Percentiles rank a stretch among this genome's conserved stretches.
Conservation (phyloP, 1,140 invertebrate species). For the Aphidius ervi region DNA sequence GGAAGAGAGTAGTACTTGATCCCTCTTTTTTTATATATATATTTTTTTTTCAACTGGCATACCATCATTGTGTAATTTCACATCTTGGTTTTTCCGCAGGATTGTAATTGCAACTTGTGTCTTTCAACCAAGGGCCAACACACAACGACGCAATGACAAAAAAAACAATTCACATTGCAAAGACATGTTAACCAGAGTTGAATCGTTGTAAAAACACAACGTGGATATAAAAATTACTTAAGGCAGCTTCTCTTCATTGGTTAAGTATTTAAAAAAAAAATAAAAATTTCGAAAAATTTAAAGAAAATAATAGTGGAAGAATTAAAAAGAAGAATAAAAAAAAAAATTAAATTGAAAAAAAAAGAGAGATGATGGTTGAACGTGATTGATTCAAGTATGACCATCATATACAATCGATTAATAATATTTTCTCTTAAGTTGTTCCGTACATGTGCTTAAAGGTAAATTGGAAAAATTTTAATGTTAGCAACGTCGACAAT, state of each 20-base stretch:
- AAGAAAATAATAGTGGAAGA: neutral
- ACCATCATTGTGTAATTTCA: slow-evolving; percentile 31
- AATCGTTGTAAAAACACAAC: too few species aligned
- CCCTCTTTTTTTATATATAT: too few species aligned
- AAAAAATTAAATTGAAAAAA: neutral
- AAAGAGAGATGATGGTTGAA: neutral
- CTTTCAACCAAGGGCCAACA: neutral
- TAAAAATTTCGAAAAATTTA: slow-evolving; percentile 1
- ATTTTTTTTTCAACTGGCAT: slow-evolving; percentile 24
- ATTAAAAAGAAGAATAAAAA: neutral
- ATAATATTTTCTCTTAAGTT: slow-evolving; percentile 1
- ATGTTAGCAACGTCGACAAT: neutral
- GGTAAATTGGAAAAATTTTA: neutral
- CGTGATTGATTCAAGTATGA: neutral
- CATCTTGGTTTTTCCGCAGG: slow-evolving; percentile 33
- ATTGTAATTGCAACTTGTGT: slow-evolving; percentile 25
- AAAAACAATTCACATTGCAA: too few species aligned
- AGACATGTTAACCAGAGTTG: too few species aligned
- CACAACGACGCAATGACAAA: too few species aligned
- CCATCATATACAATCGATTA: neutral
- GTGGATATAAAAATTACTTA: too few species aligned
- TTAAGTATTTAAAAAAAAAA: slow-evolving; percentile 6
- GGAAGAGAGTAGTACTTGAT: neutral
- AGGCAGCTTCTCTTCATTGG: too few species aligned
- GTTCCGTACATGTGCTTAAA: neutral